These are phyloP conservation scores for Smutsia gigantea DNA, from an alignment of 2,797 vertebrate species.

Conservation along the genomic window DNA sequence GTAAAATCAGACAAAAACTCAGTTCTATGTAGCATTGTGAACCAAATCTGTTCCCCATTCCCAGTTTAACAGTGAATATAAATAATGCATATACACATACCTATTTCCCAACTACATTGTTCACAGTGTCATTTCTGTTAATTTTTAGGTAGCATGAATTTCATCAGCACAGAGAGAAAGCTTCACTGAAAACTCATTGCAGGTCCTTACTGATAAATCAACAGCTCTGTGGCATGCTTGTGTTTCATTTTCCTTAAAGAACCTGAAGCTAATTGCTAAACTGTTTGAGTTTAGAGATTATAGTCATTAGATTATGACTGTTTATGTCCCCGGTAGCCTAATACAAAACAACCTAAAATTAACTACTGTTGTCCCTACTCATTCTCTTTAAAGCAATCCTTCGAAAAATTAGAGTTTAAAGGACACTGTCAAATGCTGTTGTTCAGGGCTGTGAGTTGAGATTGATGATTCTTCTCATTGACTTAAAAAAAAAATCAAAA, in stretches of 20 bases:
- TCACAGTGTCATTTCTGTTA: slow-evolving; percentile 97
- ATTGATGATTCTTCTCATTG: slow-evolving; percentile 67
- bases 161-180: slow-evolving; percentile 88
- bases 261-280: slow-evolving; percentile 82
- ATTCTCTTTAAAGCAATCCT: slow-evolving; percentile 80
- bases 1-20: slow-evolving; percentile 83
- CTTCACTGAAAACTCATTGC: slow-evolving; percentile 86
- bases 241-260: slow-evolving; percentile 82
- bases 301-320: slow-evolving; percentile 84
- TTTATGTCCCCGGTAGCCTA: slow-evolving; percentile 81
- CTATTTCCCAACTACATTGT: slow-evolving; percentile 91
- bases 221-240: slow-evolving; percentile 88
- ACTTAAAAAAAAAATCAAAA: slow-evolving; percentile 71
- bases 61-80: slow-evolving; percentile 84
- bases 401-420: slow-evolving; percentile 78
- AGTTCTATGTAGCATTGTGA: slow-evolving; percentile 81
- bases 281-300: slow-evolving; percentile 80
- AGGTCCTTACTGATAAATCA: slow-evolving; percentile 85
- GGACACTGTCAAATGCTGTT: slow-evolving; percentile 81
- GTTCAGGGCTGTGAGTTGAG: slow-evolving; percentile 76
- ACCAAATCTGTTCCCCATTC: slow-evolving; percentile 83
- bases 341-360: slow-evolving; percentile 83
- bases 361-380: slow-evolving; percentile 78
- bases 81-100: slow-evolving; percentile 89
- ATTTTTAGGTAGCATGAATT: slow-evolving; percentile 90